These are phyloP conservation scores for Scolanthus callimorphus DNA, from an alignment of 92 coral and sea anemone species.

Conservation along the genomic window DNA sequence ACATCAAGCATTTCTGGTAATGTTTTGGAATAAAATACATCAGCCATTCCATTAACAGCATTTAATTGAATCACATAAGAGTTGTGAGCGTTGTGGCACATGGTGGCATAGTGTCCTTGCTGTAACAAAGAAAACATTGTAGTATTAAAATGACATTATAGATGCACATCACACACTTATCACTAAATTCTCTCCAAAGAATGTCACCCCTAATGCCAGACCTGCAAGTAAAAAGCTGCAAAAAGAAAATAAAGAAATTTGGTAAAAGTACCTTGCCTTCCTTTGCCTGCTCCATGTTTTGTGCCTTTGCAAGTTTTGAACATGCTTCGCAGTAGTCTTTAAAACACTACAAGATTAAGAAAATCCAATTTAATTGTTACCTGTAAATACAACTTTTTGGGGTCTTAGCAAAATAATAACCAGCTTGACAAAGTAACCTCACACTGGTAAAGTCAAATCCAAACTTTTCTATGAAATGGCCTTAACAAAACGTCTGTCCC, in stretches of 20 bases:
- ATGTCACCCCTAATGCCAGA: no score
- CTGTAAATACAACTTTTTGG: no score
- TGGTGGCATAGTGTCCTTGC: conserved; percentile 85
- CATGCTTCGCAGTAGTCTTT: conserved; percentile 87
- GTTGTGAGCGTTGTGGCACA: conserved; percentile 90
- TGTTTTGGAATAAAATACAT: conserved; percentile 72
- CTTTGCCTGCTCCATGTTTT: conserved; percentile 45
- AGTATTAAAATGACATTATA: neutral
- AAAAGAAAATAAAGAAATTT: no score
- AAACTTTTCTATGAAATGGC: no score
- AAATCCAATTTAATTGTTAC: no score
- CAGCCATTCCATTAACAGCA: conserved; percentile 69
- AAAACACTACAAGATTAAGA: conserved; percentile 38
- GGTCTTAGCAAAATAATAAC: no score
- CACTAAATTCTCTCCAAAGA: no score
- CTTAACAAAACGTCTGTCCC: no score
- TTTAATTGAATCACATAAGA: conserved; percentile 78
- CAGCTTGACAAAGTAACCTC: no score
- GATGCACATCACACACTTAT: no score
- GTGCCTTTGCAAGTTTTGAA: conserved; percentile 41
- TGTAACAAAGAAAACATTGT: conserved; percentile 12
- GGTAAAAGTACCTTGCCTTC: conserved; percentile 47
- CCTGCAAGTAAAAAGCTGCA: no score
- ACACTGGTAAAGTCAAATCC: no score
- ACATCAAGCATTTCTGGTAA: conserved; percentile 83